These are phyloP conservation scores for Eurystomus gularis DNA, from an alignment of 2,113 vertebrate genomes.

Conservation along the genomic window DNA sequence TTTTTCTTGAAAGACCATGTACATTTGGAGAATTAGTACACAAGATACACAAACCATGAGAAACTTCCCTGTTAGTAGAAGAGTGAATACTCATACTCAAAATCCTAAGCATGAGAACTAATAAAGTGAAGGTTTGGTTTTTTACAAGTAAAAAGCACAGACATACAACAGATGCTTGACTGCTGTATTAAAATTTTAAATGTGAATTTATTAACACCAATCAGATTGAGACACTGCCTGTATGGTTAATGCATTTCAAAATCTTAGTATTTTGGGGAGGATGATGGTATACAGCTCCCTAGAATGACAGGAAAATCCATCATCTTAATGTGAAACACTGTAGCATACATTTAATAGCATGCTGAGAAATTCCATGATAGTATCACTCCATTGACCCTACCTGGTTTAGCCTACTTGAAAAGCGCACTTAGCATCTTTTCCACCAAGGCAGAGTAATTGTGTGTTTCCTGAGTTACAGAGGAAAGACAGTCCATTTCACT, in stretches of 20 bases:
- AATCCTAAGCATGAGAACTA: neutral
- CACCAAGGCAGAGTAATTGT: neutral
- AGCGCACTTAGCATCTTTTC: neutral
- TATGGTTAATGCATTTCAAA: neutral
- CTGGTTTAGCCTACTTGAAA: neutral
- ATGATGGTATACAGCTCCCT: neutral
- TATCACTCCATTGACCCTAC: neutral
- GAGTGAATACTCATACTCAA: neutral
- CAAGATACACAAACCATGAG: neutral
- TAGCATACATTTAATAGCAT: neutral
- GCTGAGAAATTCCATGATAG: neutral
- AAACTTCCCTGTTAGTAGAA: neutral
- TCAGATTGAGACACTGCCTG: neutral
- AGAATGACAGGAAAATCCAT: neutral
- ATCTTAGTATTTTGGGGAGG: neutral
- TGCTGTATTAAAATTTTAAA: neutral
- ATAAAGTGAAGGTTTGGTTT: neutral
- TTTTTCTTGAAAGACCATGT: neutral
- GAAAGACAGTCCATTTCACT: neutral
- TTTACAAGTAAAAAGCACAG: neutral
- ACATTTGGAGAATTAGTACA: neutral
- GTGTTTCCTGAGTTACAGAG: neutral
- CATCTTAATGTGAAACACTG: neutral
- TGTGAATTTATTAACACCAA: neutral
- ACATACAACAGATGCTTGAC: neutral